phyloP scores from a whole-genome alignment of 1,140 invertebrate genomes.

The Monochamus saltuarius region DNA sequence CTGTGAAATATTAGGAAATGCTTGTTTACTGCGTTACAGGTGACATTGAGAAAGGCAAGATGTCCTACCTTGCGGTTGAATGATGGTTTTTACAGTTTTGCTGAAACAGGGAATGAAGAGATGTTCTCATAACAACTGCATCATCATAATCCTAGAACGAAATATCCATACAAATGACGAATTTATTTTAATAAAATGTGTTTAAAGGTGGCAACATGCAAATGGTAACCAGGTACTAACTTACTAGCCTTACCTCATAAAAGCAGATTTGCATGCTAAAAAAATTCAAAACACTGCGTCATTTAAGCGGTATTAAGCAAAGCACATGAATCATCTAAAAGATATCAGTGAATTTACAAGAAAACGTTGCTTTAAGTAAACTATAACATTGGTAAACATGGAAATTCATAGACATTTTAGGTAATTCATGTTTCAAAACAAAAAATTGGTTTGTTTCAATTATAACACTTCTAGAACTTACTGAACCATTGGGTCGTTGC shows the following conservation, averaged over 20 bases:
- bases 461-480: too few relatives aligned
- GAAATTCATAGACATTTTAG: too few relatives aligned
- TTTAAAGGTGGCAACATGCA: neutral
- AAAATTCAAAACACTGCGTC: constrained; percentile 17
- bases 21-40: neutral
- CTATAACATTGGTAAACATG: too few relatives aligned
- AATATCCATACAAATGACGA: constrained; percentile 14
- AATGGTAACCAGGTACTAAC: neutral
- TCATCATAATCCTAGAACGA: constrained; percentile 42
- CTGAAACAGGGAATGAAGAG: constrained; percentile 41
- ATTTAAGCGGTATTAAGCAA: too few relatives aligned
- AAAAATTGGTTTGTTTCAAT: too few relatives aligned
- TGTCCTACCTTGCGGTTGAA: constrained; percentile 29
- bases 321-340: too few relatives aligned
- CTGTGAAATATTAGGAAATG: too few relatives aligned
- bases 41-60: neutral
- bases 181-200: neutral
- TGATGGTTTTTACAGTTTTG: constrained; percentile 35
- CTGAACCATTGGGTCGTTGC: too few relatives aligned
- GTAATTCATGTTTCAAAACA: too few relatives aligned
- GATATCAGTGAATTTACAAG: too few relatives aligned
- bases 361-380: too few relatives aligned
- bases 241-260: constrained; percentile 28
- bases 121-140: constrained; percentile 36
- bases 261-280: constrained; percentile 32